Base-by-base conservation (phyloP, 2,888 invertebrate genomes). In the Tryphoninae sp. region DNA sequence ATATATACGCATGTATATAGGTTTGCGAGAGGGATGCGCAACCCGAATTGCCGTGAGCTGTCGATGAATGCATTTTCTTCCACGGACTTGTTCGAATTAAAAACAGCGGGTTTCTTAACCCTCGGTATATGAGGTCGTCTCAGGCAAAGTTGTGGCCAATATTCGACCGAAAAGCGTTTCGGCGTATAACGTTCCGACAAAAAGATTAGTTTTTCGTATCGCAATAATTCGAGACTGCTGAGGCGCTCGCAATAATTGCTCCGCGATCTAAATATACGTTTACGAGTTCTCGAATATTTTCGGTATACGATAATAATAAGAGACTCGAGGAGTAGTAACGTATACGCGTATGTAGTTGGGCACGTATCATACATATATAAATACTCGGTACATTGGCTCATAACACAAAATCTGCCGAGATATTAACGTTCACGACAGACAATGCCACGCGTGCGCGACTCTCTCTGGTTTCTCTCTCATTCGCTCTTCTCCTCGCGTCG, bases 381-480 rank as follows among this genome's bases (percentile, higher is more conserved):
- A 49, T 51, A 51, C 13, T 51, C 45, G 13, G 53, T 11, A 58
- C 22, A 42, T 42, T 42, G 11, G 58, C 23, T 16, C 23, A 13
- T 58, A 51, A 33, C 40, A 40, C 53, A 40, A 19, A 42, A 59
- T 42, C 40, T 58, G 64, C 22, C 19, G 58, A 49, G 64, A 78
- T 58, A 58, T 78, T 72, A 71, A 65, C 49, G 69, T 71, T 13
- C 69, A 13, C 49, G 58, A 42, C n/a, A 51, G 58, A 75, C 49
- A 62, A 62, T 72, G 51, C 51, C 61, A 23, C 16, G 23, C 62
- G 59, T 85, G 84, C 83, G 84, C 84, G 84, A 86, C 85, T 87
- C 86, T 42, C 58, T 61, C 3, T 45, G 58, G 86, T 85, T 86
- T 87, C 86, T 87, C 81, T 84, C 84, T 79, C 82, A 84, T 82